These are phyloP conservation scores for Equus przewalskii DNA, from an alignment of 2,113 vertebrate species.

Conservation along the genomic window DNA sequence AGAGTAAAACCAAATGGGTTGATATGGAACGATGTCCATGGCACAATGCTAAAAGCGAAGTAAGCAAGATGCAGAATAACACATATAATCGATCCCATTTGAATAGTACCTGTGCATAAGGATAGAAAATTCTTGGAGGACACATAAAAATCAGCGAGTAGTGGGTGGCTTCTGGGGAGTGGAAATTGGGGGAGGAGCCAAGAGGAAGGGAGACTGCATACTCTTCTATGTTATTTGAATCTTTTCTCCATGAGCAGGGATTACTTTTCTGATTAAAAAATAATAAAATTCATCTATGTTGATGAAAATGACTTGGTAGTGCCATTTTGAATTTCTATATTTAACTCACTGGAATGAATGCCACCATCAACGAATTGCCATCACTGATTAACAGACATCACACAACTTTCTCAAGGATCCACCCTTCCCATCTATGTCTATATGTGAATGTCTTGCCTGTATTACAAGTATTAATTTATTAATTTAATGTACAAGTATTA, in stretches of 20 bases:
- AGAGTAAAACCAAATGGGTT: not conserved
- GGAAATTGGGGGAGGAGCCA: not conserved
- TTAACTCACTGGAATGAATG: not conserved
- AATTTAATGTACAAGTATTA: too few species aligned
- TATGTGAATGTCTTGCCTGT: rapidly evolving
- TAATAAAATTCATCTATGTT: not conserved
- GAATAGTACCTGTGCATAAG: not conserved
- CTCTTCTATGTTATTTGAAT: not conserved
- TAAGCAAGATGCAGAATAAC: not conserved
- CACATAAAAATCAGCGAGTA: not conserved
- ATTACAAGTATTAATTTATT: not conserved
- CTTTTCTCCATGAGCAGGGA: not conserved
- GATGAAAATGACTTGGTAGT: not conserved
- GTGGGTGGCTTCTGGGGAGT: not conserved
- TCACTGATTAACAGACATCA: not conserved
- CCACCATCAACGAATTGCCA: rapidly evolving
- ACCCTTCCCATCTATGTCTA: not conserved
- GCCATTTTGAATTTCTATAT: not conserved
- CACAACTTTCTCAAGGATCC: not conserved
- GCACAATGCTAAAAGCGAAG: not conserved
- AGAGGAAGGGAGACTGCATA: not conserved
- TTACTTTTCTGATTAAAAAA: not conserved
- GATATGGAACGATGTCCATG: not conserved
- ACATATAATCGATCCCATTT: not conserved
- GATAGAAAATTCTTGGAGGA: not conserved